Evolutionary conservation across 2,113 vertebrate genomes (phyloP).

Genomic region (Phocoena sinus): DNA sequence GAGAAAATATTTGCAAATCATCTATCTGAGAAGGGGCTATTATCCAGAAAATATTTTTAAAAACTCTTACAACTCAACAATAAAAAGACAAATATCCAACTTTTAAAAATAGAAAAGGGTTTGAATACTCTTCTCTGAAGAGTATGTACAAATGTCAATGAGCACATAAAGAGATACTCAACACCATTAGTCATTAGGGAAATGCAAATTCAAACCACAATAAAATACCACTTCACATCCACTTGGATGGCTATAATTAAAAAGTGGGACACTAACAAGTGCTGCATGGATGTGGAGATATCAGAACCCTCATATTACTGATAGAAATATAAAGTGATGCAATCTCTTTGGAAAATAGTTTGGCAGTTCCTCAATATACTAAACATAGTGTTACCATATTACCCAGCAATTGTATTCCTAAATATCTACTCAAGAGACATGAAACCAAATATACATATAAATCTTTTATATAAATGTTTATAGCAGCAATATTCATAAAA

Average conservation of each 20-base stretch:
- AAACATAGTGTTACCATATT: neutral
- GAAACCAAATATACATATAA: neutral
- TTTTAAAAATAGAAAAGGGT: neutral
- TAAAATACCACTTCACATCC: neutral
- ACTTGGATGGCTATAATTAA: neutral
- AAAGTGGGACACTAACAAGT: neutral
- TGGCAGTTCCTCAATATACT: neutral
- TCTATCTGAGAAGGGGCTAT: neutral
- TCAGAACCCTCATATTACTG: neutral
- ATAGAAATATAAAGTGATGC: neutral
- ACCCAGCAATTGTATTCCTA: neutral
- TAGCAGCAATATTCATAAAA: neutral
- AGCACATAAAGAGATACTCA: neutral
- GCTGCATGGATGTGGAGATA: neutral
- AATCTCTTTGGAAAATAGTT: neutral
- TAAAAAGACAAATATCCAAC: neutral
- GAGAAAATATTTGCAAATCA: neutral
- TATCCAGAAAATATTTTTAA: neutral
- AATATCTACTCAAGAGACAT: neutral
- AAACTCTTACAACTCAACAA: neutral
- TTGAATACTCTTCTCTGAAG: neutral
- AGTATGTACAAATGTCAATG: neutral
- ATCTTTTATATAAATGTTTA: neutral
- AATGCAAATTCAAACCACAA: neutral
- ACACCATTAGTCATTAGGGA: neutral